phyloP scores from a whole-genome alignment of 1,140 invertebrate genomes.

The Drosophila punjabiensis region DNA sequence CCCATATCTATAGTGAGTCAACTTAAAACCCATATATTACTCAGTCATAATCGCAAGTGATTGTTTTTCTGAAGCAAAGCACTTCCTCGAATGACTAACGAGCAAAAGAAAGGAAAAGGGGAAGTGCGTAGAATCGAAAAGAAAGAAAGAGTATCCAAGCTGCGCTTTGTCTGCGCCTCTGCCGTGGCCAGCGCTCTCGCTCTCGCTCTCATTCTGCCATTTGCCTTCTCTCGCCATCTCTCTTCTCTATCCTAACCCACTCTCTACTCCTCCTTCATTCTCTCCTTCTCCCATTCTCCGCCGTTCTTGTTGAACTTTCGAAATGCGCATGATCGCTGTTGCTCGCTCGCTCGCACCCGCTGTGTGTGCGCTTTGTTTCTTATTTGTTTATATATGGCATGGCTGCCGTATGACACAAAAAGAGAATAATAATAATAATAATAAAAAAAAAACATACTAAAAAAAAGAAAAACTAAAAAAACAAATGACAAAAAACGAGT shows the following conservation, averaged over 20 bases:
- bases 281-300: constrained; percentile 3
- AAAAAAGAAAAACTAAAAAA: constrained; percentile 17
- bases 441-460: background rate
- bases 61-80: constrained; percentile 4
- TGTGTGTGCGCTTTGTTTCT: constrained; percentile 53
- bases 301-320: constrained; percentile 68
- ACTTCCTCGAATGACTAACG: constrained; percentile 13
- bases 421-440: constrained; percentile 26
- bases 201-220: background rate
- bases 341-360: constrained; percentile 13
- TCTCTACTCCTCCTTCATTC: constrained; percentile 12
- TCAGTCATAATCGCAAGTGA: constrained; percentile 9
- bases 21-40: background rate
- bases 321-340: constrained; percentile 68
- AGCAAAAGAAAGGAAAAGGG: constrained; percentile 10
- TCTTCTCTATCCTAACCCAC: constrained; percentile 10
- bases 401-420: constrained; percentile 58
- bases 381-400: constrained; percentile 73
- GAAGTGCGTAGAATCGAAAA: background rate
- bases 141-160: constrained; percentile 40
- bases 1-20: background rate
- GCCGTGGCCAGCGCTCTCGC: background rate
- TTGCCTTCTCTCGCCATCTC: background rate
- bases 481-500: constrained; percentile 12
- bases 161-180: constrained; percentile 20